phyloP scores from a whole-genome alignment of 2,888 invertebrate genomes.

The Xylota sylvarum region DNA sequence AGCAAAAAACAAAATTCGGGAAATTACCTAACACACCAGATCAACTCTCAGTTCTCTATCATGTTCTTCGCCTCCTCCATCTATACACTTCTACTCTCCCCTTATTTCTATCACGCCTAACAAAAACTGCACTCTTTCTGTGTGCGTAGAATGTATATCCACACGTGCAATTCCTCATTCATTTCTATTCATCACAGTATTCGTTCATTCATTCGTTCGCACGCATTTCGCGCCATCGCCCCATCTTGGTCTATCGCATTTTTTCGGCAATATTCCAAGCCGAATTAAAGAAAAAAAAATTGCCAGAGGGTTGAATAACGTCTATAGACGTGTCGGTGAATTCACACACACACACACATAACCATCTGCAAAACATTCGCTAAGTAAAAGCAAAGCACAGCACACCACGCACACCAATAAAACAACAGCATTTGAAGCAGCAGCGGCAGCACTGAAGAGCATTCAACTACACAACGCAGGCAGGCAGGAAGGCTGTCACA shows the following conservation, averaged over 20 bases:
- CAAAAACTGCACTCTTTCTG: constrained; percentile 76
- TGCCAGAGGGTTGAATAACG: constrained; percentile 69
- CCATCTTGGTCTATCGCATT: constrained; percentile 79
- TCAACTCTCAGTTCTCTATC: constrained; percentile 29
- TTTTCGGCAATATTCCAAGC: constrained; percentile 77
- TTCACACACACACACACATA: constrained; percentile 47
- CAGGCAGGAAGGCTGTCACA: constrained; percentile 62
- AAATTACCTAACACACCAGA: constrained; percentile 70
- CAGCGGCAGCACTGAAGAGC: constrained; percentile 70
- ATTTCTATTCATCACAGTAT: constrained; percentile 69
- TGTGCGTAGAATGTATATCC: constrained; percentile 72
- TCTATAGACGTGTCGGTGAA: constrained; percentile 53
- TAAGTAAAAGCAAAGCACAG: constrained; percentile 38
- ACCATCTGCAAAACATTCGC: constrained; percentile 35
- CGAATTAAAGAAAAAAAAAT: constrained; percentile 36
- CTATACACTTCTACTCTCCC: constrained; percentile 24
- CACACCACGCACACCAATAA: constrained; percentile 40
- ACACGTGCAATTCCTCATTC: constrained; percentile 73
- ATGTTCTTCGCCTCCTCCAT: constrained; percentile 34
- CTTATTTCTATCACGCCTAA: constrained; percentile 30
- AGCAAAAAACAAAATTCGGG: constrained; percentile 70
- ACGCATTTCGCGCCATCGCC: constrained; percentile 80
- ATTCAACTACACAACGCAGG: constrained; percentile 71
- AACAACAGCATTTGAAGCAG: constrained; percentile 62
- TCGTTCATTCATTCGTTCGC: constrained; percentile 78